Base-by-base conservation (phyloP, 2,888 invertebrate genomes). In the Drosophila heteroneura region DNA sequence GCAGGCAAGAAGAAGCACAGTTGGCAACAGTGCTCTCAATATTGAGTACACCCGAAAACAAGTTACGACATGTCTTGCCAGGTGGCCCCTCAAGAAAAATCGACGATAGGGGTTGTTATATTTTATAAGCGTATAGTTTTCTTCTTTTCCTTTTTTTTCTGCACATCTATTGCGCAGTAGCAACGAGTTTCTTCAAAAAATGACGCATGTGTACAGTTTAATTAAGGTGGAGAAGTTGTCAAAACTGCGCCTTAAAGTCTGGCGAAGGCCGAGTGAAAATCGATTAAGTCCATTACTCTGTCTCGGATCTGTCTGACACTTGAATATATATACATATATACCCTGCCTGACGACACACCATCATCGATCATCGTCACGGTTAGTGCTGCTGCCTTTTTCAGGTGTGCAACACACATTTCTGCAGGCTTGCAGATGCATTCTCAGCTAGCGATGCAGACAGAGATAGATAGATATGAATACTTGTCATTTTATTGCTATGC, bases 361-460 rank as follows among this genome's bases (percentile, higher is more conserved):
- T 56, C 57, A 85, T 88, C 85, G 82, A 88, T 85, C 85, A 85
- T 77, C 78, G 81, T 86, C 86, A 58, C 51, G 37, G 52, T 33
- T 53, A 64, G 70, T 66, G 64, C 52, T 71, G 26, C 47, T 59
- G 51, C 22, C 41, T 60, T 54, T 30, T 52, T 83, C 86, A 88
- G 85, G 83, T 83, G 86, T 74, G 67, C 70, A 52, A 26, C 62
- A 72, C 58, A 59, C 60, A 62, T 44, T 52, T 67, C 35, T 33
- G 41, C 64, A 56, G 37, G 54, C 58, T 53, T 39, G 44, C 64
- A 68, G 32, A 52, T 59, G 37, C 53, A 70, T 49, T 41, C 28
- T 30, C 49, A 35, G 30, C 33, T 14, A 19, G 19, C 28, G 28
- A 19, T 6, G 28, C 26, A 19, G 19, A 56, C 26, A 47, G 12